Base-by-base conservation (phyloP, 2,113 vertebrate species). In the Lophura nycthemera region DNA sequence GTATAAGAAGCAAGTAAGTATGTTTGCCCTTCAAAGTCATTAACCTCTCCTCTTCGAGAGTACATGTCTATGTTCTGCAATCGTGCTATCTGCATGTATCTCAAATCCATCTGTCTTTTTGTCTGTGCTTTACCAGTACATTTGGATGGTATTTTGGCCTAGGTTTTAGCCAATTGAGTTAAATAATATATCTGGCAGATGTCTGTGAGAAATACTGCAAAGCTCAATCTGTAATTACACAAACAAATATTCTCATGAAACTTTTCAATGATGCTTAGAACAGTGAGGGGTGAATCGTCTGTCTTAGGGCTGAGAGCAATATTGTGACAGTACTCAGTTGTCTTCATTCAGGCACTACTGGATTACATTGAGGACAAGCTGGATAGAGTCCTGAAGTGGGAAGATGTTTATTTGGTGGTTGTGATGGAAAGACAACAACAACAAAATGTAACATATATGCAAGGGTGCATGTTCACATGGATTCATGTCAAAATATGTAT, bases 1-100 rank as follows among this genome's bases (percentile, higher is more conserved):
- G 57, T 91, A 40, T 61, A 96, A 95, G 80, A 78, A 94, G 71
- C 15, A 57, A 63, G 52, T 15, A 60, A 61, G 52, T 15, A 34
- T 61, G 42, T 95, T 96, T 96, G 57, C 64, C 70, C 93, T 96
- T 90, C 86, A 76, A 79, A 83, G 63, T 83, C 65, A 89, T 86
- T 94, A 91, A 76, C 84, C 61, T 89, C 79, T 83, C 38, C 76
- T 79, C 60, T 92, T 45, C 50, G 86, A 2, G 17, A 78, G 43
- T 38, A 45, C 36, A 36, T 50, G 11, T 27, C 38, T 5, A 0
- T 54, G 61, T 76, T 79, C 40, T 95, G 59, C 40, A 73, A 65
- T 57, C 38, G 1, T n/a, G 57, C 40, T 67, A 34, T 38, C 65
- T 78, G n/a, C 6, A 3, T 4, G 59, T 82, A 43, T 81, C 69